Base-by-base conservation (phyloP, 2,113 vertebrate genomes). In the Mobula birostris region DNA sequence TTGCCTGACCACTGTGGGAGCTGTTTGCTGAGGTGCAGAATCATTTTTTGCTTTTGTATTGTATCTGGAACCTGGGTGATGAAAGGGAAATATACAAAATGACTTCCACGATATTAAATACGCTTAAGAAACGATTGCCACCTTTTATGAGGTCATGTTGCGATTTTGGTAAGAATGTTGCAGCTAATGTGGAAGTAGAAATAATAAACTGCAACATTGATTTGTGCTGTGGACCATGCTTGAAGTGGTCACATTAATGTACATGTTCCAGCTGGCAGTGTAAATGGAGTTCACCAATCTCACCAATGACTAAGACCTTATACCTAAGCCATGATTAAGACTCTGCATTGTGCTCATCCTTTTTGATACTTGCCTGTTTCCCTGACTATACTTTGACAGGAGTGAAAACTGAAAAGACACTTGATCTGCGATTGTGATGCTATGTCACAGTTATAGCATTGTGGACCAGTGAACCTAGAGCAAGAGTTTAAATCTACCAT, bases 111-210 rank as follows among this genome's bases (percentile, higher is more conserved):
- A 29, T 36, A 96, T 95, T 96, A 95, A 95, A 95, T 95, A 94
- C 95, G 95, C 94, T 94, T 96, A 96, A 95, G 97, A 96, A 97
- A 95, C 96, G 96, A 96, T 97, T 96, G 96, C 95, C 96, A 95
- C 94, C 96, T 95, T 96, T 98, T 98, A 95, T 96, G 96, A 97
- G 97, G 96, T 96, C 95, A 94, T 94, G 94, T 95, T 96, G 96
- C 96, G 79, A 95, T 95, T 96, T 96, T 96, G 96, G 97, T 97
- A 96, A 97, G 95, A 96, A 5, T 32, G 76, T 91, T 95, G 96
- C 88, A 94, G 95, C 94, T 94, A 95, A 97, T 97, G 96, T 97
- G 95, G 83, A 94, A 90, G 5, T 95, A 95, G 95, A 95, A 95
- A 95, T 94, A 94, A 2, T 95, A 97, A 96, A 95, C 94, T 48